A percentile compares a stretch with the other conserved stretches of the same genome.
Evolutionary conservation across 2,113 vertebrate genomes (phyloP).

Genomic region (Raphicerus campestris): DNA sequence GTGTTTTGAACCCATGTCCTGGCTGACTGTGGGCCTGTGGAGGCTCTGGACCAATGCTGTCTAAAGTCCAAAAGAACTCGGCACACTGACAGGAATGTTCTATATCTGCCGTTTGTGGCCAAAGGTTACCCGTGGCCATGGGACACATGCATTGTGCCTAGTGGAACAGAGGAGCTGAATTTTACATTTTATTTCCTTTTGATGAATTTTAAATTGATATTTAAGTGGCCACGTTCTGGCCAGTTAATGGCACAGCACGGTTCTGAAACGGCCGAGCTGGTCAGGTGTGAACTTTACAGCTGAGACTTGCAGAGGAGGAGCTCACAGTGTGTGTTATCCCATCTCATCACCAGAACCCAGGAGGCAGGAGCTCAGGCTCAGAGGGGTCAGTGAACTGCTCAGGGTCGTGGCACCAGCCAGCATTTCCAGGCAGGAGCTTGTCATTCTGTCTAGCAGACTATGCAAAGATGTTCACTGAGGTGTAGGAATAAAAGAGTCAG

Average conservation of each 20-base stretch:
- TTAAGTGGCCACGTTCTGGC: neutral
- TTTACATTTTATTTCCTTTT: neutral
- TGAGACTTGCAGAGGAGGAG: rapidly evolving
- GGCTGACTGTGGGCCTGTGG: rapidly evolving
- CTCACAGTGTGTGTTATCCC: rapidly evolving
- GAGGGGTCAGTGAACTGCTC: rapidly evolving
- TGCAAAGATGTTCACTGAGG: rapidly evolving
- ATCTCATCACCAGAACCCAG: rapidly evolving
- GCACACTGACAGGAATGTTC: rapidly evolving
- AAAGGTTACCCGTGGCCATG: rapidly evolving
- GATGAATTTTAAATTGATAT: neutral
- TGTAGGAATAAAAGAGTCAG: rapidly evolving
- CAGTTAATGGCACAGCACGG: rapidly evolving
- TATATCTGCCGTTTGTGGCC: rapidly evolving
- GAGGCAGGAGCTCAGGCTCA: neutral
- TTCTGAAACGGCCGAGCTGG: rapidly evolving
- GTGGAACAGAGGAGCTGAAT: rapidly evolving
- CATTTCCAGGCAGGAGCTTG: rapidly evolving
- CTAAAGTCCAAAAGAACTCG: rapidly evolving
- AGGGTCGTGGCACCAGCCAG: rapidly evolving
- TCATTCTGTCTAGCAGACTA: neutral
- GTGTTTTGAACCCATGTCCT: neutral
- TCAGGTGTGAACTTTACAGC: rapidly evolving
- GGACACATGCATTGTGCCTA: rapidly evolving
- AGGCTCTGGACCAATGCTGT: rapidly evolving